These are phyloP conservation scores for Pavo muticus DNA, from an alignment of 2,113 vertebrate species.

Conservation along the genomic window DNA sequence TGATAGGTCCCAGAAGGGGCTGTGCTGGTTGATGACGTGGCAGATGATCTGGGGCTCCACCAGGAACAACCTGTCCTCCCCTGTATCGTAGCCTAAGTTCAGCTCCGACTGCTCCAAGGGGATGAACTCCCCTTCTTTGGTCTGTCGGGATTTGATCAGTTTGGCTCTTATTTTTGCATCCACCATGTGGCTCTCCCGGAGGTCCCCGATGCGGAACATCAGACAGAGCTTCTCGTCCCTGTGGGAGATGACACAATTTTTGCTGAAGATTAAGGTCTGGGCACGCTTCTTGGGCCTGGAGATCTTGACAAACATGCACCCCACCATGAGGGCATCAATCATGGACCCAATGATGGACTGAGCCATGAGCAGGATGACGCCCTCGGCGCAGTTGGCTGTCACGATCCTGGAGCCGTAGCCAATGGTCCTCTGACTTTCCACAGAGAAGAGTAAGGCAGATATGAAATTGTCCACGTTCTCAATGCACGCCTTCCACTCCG, in stretches of 20 bases:
- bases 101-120: conserved; percentile 88
- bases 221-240: conserved; percentile 83
- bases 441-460: conserved; percentile 83
- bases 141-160: conserved; percentile 87
- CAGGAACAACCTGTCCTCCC: conserved; percentile 84
- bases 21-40: conserved; percentile 81
- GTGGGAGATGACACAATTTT: conserved; percentile 82
- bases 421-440: conserved; percentile 87
- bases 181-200: conserved; percentile 88
- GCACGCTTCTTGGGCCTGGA: conserved; percentile 87
- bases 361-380: conserved; percentile 79
- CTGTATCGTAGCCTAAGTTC: conserved; percentile 86
- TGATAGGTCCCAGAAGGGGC: conserved; percentile 86
- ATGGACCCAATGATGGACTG: conserved; percentile 87
- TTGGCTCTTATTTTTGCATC: conserved; percentile 88
- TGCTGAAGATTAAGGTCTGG: conserved; percentile 88
- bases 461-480: conserved; percentile 84
- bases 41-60: conserved; percentile 88
- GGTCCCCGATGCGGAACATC: conserved; percentile 86
- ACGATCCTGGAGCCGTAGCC: conserved; percentile 86
- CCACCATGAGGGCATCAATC: conserved; percentile 87
- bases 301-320: conserved; percentile 91
- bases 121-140: conserved; percentile 86
- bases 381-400: conserved; percentile 81
- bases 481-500: conserved; percentile 78